These are phyloP conservation scores for Perdita meconis DNA, from an alignment of 2,888 invertebrate genomes.

Conservation along the genomic window DNA sequence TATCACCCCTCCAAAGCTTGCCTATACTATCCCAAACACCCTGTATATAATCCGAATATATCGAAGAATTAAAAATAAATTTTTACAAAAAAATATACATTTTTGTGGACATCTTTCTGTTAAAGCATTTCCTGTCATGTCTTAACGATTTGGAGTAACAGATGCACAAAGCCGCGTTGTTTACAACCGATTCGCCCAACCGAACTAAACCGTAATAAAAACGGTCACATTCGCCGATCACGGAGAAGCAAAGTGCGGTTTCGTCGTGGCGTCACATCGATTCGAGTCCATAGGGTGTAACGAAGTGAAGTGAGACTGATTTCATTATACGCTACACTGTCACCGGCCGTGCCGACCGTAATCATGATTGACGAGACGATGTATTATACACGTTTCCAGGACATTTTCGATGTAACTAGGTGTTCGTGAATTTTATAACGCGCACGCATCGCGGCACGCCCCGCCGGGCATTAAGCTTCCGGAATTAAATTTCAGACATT, in stretches of 20 bases:
- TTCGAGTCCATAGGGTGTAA: slow-evolving; percentile 41
- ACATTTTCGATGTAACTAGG: slow-evolving; percentile 54
- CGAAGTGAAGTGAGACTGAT: slow-evolving; percentile 57
- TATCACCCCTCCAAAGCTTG: too few species aligned
- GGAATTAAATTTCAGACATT: background rate
- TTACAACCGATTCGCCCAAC: background rate
- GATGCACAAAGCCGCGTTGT: background rate
- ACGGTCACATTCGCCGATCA: slow-evolving; percentile 11
- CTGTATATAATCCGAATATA: too few species aligned
- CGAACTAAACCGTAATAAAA: slow-evolving; percentile 1
- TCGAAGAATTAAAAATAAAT: background rate
- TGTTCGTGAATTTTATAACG: slow-evolving; percentile 40
- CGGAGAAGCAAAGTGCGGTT: slow-evolving; percentile 42
- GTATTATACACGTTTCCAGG: slow-evolving; percentile 60
- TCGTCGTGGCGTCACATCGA: slow-evolving; percentile 32
- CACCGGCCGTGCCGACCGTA: slow-evolving; percentile 55
- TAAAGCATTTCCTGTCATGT: background rate
- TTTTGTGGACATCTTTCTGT: background rate
- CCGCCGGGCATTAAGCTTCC: background rate
- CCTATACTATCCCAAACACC: too few species aligned
- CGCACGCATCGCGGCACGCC: background rate
- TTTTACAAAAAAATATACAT: background rate
- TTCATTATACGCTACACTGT: slow-evolving; percentile 60
- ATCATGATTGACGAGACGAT: slow-evolving; percentile 72
- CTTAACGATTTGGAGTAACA: background rate